These are phyloP conservation scores for Hoplostethus atlanticus DNA, from an alignment of 2,797 vertebrate species.

Conservation along the genomic window DNA sequence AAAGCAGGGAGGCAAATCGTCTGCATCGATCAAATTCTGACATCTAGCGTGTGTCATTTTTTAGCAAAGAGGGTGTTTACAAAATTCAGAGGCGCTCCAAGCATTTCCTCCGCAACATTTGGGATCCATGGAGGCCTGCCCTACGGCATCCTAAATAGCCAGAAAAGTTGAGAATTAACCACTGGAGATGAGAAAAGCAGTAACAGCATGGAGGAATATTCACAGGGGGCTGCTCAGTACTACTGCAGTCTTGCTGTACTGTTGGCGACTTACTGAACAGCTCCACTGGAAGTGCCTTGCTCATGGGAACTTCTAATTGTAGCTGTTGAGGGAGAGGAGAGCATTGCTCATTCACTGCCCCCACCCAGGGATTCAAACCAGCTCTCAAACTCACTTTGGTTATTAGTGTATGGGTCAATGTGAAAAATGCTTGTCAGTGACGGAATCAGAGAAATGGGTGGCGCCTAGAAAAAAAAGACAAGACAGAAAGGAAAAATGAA, in stretches of 20 bases:
- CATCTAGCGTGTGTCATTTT: slow-evolving; percentile 12
- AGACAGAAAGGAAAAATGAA: slow-evolving; percentile 15
- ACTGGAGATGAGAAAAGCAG: not conserved
- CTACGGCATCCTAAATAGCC: not conserved
- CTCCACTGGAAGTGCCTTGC: too few relatives aligned
- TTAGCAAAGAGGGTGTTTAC: slow-evolving; percentile 33
- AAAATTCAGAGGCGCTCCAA: slow-evolving; percentile 5
- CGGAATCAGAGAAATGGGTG: slow-evolving; percentile 13
- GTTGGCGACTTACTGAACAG: too few relatives aligned
- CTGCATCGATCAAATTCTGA: slow-evolving; percentile 16
- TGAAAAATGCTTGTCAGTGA: not conserved
- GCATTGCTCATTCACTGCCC: not conserved
- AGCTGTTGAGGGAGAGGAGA: not conserved
- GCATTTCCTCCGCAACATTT: slow-evolving; percentile 37
- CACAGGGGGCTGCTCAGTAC: not conserved
- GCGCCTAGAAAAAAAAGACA: too few relatives aligned
- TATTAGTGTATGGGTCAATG: not conserved
- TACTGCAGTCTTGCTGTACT: too few relatives aligned
- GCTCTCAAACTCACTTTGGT: not conserved
- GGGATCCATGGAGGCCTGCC: slow-evolving; percentile 13
- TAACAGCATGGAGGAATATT: not conserved
- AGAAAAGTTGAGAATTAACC: not conserved
- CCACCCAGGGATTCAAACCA: not conserved
- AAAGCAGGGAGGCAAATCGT: not conserved
- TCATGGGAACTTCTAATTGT: not conserved